phyloP scores from a whole-genome alignment of 2,113 vertebrate genomes.

The Galeopterus variegatus region DNA sequence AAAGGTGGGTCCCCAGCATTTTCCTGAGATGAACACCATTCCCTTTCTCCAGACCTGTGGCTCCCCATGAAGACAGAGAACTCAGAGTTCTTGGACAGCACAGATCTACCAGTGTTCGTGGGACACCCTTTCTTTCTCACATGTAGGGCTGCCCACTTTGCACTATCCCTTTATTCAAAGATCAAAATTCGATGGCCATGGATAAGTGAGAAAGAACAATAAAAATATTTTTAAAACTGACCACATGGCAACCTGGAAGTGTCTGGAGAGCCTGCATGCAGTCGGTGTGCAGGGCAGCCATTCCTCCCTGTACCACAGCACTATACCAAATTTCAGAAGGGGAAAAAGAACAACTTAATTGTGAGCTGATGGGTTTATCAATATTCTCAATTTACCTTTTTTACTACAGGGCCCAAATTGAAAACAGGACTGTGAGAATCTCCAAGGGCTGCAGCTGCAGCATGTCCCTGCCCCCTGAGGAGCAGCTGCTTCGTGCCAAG shows the following conservation, averaged over 20 bases:
- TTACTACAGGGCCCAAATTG: slow-evolving; percentile 61
- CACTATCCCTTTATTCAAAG: not conserved
- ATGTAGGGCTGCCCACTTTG: not conserved
- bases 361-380: slow-evolving; percentile 54
- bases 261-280: not conserved
- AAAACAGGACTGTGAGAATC: slow-evolving; percentile 52
- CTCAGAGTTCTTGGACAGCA: not conserved
- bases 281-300: fast-evolving
- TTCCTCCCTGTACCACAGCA: not conserved
- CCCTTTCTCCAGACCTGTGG: not conserved
- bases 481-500: not conserved
- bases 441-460: not conserved
- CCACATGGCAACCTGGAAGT: not conserved
- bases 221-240: not conserved
- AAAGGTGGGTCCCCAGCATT: not conserved
- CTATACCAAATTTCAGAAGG: slow-evolving; percentile 43
- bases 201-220: not conserved
- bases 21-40: not conserved
- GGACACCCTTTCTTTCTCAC: not conserved
- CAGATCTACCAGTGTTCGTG: not conserved
- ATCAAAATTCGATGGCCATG: not conserved
- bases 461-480: not conserved
- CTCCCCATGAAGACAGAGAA: not conserved
- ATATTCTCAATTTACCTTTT: slow-evolving; percentile 71
- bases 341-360: slow-evolving; percentile 37